Percentiles rank a stretch among this genome's conserved stretches.
Conservation (phyloP, 2,113 vertebrate genomes). For the Bujurquina vittata region DNA sequence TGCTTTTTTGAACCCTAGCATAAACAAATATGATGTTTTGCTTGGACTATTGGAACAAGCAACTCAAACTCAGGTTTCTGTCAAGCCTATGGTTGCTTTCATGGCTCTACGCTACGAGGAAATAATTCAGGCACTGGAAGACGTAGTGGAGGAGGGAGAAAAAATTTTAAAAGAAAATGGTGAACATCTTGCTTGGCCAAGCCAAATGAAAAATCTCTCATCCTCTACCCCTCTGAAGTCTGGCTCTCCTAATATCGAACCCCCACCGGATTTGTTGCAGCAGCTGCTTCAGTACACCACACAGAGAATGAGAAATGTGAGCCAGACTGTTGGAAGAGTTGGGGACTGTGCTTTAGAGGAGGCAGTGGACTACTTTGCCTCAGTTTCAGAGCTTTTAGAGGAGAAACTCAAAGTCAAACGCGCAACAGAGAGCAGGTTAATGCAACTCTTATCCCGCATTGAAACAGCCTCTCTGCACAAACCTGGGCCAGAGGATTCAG, state of each 20-base stretch:
- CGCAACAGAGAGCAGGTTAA: conserved; percentile 81
- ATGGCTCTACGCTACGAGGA: conserved; percentile 87
- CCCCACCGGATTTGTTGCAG: conserved; percentile 89
- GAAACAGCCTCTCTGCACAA: conserved; percentile 82
- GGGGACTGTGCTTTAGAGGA: conserved; percentile 85
- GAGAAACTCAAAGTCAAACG: conserved; percentile 85
- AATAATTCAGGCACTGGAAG: conserved; percentile 85
- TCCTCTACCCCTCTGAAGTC: conserved; percentile 54
- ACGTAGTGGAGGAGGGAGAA: conserved; percentile 88
- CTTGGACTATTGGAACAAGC: conserved; percentile 85
- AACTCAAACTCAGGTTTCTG: conserved; percentile 86
- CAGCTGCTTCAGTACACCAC: conserved; percentile 93
- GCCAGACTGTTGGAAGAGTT: conserved; percentile 79
- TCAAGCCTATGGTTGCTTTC: conserved; percentile 91
- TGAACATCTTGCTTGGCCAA: conserved; percentile 87
- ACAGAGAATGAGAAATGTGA: conserved; percentile 86
- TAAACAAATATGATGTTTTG: conserved; percentile 89
- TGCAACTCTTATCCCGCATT: conserved; percentile 80
- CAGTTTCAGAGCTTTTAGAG: conserved; percentile 83
- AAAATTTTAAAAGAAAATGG: conserved; percentile 84
- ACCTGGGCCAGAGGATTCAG: conserved; percentile 80
- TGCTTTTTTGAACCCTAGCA: conserved; percentile 88
- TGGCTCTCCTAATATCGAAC: conserved; percentile 64
- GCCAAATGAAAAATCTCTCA: conserved; percentile 70
- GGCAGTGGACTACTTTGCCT: conserved; percentile 83